These are phyloP conservation scores for Sinosuthora webbiana DNA, from an alignment of 2,113 vertebrate species.

Conservation along the genomic window DNA sequence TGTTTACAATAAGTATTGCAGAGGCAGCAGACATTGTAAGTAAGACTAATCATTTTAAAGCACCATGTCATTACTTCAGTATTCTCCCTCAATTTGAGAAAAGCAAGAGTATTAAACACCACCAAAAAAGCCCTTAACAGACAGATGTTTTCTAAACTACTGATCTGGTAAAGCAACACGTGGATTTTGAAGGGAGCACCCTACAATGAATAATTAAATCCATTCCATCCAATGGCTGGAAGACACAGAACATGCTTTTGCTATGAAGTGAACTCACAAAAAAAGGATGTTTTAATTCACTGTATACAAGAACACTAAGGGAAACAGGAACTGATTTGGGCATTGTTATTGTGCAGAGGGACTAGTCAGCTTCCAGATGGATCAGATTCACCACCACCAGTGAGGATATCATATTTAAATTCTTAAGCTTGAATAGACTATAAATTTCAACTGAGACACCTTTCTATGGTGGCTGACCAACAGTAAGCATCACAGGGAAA, in stretches of 20 bases:
- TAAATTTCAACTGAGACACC: neutral
- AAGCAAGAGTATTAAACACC: neutral
- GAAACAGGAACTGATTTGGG: neutral
- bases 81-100: neutral
- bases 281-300: neutral
- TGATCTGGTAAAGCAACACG: neutral
- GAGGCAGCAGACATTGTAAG: neutral
- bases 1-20: neutral
- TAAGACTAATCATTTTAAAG: neutral
- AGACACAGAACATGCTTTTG: neutral
- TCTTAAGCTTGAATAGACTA: neutral
- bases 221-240: neutral
- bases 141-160: neutral
- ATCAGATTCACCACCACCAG: neutral
- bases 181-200: neutral
- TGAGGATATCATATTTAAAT: neutral
- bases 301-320: neutral
- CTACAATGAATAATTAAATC: neutral
- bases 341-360: neutral
- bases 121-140: neutral
- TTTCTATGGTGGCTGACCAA: neutral
- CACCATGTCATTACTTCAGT: neutral
- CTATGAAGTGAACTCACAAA: neutral
- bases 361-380: neutral
- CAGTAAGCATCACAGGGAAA: neutral